phyloP scores from a whole-genome alignment of 2,888 invertebrate genomes.

The Atethmia centrago region DNA sequence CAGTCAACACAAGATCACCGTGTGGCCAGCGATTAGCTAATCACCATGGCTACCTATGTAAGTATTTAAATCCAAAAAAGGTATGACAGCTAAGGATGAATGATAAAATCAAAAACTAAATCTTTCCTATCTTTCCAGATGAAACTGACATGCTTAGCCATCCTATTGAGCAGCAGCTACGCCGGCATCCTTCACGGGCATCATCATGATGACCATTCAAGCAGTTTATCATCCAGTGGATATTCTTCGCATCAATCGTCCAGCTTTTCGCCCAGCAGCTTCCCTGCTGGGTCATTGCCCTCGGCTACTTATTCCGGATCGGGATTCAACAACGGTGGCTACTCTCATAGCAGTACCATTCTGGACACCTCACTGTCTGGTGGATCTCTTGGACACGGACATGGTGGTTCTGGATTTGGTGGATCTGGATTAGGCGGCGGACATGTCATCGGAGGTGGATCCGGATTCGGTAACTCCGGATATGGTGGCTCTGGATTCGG shows the following conservation, averaged over 20 bases:
- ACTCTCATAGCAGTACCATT: constrained; percentile 34
- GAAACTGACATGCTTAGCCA: constrained; percentile 84
- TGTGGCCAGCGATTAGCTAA: constrained; percentile 90
- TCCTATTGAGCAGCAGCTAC: constrained; percentile 83
- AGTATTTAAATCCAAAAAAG: constrained; percentile 71
- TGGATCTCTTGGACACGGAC: constrained; percentile 29
- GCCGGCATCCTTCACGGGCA: constrained; percentile 81
- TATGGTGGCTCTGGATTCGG: constrained; percentile 16
- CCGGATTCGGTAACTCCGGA: constrained; percentile 27
- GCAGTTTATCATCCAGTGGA: constrained; percentile 48
- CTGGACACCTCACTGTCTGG: constrained; percentile 42
- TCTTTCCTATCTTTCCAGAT: constrained; percentile 74
- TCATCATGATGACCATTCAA: constrained; percentile 67
- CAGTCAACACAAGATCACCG: constrained; percentile 80
- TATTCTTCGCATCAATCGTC: constrained; percentile 68
- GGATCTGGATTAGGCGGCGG: constrained; percentile 25
- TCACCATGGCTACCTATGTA: constrained; percentile 87
- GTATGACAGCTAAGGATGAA: constrained; percentile 2
- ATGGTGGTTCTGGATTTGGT: constrained; percentile 30
- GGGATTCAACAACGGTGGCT: constrained; percentile 61
- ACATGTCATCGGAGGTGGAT: constrained; percentile 7
- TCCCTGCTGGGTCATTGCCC: constrained; percentile 84
- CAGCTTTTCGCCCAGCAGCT: constrained; percentile 86
- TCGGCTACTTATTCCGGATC: constrained; percentile 83
- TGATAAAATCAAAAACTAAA: constrained; percentile 31